These are phyloP conservation scores for Lutra lutra DNA, from an alignment of 2,797 vertebrate species.

Conservation along the genomic window DNA sequence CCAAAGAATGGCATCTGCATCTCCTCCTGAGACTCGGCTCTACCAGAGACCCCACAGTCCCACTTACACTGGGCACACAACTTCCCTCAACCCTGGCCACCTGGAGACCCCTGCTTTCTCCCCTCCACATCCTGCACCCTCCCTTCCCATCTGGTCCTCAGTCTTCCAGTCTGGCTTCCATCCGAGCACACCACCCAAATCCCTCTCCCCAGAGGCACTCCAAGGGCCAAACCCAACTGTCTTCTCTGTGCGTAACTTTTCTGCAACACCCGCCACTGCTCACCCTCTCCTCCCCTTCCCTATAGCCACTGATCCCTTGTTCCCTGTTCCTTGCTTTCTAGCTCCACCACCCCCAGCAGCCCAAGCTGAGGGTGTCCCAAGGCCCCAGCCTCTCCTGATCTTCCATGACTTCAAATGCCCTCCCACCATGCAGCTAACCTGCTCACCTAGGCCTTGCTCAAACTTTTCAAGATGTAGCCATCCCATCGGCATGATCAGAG, in stretches of 20 bases:
- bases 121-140: not conserved
- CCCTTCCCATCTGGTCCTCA: not conserved
- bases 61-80: not conserved
- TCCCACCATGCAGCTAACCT: not conserved
- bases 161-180: not conserved
- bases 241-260: not conserved
- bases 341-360: conserved; percentile 78
- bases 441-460: not conserved
- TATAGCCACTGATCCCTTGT: conserved; percentile 93
- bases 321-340: conserved; percentile 91
- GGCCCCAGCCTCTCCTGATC: conserved; percentile 82
- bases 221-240: not conserved
- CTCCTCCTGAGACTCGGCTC: not conserved
- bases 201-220: not conserved
- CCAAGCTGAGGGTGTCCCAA: conserved; percentile 86
- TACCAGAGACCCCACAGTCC: not conserved
- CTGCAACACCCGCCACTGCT: too few relatives aligned
- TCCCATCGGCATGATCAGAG: not conserved
- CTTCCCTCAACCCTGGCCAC: not conserved
- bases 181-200: not conserved
- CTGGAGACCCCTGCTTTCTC: too few relatives aligned
- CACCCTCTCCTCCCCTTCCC: conserved; percentile 86
- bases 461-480: not conserved
- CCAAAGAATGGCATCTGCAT: not conserved
- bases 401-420: conserved; percentile 78